Evolutionary conservation across 1,140 invertebrate species (phyloP).

Genomic region (Psix sp.): DNA sequence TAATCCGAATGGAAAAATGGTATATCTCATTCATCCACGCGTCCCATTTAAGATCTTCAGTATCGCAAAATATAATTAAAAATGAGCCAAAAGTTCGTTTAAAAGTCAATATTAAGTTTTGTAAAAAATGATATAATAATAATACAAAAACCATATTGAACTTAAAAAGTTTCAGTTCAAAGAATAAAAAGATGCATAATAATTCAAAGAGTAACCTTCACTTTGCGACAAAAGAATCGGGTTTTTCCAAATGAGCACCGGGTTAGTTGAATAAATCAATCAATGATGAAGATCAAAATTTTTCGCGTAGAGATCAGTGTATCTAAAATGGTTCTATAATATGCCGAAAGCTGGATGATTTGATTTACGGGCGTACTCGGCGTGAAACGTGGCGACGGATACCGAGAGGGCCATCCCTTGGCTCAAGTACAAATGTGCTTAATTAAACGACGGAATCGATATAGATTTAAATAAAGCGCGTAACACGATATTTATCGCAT

Average conservation of each 20-base stretch:
- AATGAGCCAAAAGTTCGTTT: too few species aligned
- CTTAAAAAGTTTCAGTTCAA: too few species aligned
- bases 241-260: not conserved
- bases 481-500: constrained; percentile 62
- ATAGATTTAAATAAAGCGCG: constrained; percentile 60
- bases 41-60: too few species aligned
- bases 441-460: constrained; percentile 58
- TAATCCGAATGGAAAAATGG: not conserved
- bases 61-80: too few species aligned
- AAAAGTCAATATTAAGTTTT: too few species aligned
- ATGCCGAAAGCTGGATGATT: constrained; percentile 43
- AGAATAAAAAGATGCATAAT: too few species aligned
- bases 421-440: constrained; percentile 49
- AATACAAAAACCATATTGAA: too few species aligned
- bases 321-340: constrained; percentile 48
- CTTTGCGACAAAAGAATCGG: not conserved
- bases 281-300: constrained; percentile 56
- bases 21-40: too few species aligned
- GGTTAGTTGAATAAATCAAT: constrained; percentile 30
- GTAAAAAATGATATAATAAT: too few species aligned
- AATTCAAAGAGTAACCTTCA: too few species aligned
- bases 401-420: not conserved
- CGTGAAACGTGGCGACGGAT: not conserved
- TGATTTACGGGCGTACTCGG: constrained; percentile 39
- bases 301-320: constrained; percentile 11